Conservation (phyloP, 1,140 invertebrate genomes). For the Ladona fulva region DNA sequence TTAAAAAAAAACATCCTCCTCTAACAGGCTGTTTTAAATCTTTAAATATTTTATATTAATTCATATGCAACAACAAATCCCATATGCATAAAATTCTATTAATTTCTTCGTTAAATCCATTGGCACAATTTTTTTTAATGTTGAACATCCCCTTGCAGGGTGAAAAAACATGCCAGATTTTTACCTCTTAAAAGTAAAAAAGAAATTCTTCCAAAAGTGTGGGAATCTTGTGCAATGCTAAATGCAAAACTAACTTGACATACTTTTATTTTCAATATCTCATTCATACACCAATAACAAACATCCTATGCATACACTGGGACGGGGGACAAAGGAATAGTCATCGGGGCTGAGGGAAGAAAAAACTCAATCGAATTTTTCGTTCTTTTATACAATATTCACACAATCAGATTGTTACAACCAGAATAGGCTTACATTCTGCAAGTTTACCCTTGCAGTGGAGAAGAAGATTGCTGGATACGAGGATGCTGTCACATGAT, state of each 20-base stretch:
- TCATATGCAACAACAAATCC: too few species aligned
- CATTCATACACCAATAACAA: slow-evolving; percentile 17
- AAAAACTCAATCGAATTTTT: slow-evolving; percentile 8
- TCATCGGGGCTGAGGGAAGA: background rate
- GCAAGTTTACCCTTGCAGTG: background rate
- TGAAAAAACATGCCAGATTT: background rate
- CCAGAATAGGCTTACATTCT: slow-evolving; percentile 1
- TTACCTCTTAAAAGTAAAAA: background rate
- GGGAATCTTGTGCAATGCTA: slow-evolving; percentile 13
- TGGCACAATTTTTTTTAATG: background rate
- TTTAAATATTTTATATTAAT: too few species aligned
- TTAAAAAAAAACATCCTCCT: background rate
- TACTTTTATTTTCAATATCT: slow-evolving; percentile 13
- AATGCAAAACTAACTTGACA: slow-evolving; percentile 15
- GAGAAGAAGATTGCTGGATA: background rate
- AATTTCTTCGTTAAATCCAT: background rate
- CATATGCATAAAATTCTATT: too few species aligned
- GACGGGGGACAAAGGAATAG: background rate
- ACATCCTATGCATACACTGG: slow-evolving; percentile 15
- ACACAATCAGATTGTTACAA: slow-evolving; percentile 14
- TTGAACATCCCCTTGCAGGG: background rate
- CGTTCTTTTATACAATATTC: slow-evolving; percentile 17
- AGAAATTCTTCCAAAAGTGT: background rate
- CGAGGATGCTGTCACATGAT: too few species aligned
- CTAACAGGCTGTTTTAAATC: background rate